Conservation (phyloP, 2,888 invertebrate genomes). For the Tipula confusa region DNA sequence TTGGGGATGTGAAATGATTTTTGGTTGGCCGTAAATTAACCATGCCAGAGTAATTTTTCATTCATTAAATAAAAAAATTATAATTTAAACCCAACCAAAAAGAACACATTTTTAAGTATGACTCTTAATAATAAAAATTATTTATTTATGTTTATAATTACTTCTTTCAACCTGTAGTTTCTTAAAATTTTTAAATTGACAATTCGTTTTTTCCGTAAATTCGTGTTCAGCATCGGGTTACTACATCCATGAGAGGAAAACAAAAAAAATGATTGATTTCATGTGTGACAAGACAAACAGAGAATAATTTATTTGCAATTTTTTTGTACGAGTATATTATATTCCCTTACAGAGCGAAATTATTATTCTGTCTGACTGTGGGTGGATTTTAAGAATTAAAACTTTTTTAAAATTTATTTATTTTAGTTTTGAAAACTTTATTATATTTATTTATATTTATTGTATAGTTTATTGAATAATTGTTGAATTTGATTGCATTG, state of each 20-base stretch:
- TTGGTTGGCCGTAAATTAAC: neutral
- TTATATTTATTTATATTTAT: neutral
- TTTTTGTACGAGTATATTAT: neutral
- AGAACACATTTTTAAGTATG: too few species aligned
- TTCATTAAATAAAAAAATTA: neutral
- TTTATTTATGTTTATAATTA: neutral
- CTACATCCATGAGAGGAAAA: too few species aligned
- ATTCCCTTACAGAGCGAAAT: neutral
- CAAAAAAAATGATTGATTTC: conserved; percentile 5
- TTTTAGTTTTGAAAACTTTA: neutral
- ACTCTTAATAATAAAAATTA: neutral
- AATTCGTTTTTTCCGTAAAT: too few species aligned
- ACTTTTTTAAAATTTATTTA: neutral
- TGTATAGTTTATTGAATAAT: neutral
- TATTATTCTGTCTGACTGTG: neutral
- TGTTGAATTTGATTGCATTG: neutral
- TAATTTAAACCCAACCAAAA: neutral
- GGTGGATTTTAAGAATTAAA: conserved; percentile 20
- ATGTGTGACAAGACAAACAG: conserved; percentile 6
- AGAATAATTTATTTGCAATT: neutral
- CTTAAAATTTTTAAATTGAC: too few species aligned
- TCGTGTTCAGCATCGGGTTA: neutral
- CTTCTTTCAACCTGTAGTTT: neutral
- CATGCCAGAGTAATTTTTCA: neutral
- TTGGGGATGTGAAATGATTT: neutral